Evolutionary conservation across 2,888 invertebrate genomes (phyloP).

Genomic region (Ophioninae sp.): DNA sequence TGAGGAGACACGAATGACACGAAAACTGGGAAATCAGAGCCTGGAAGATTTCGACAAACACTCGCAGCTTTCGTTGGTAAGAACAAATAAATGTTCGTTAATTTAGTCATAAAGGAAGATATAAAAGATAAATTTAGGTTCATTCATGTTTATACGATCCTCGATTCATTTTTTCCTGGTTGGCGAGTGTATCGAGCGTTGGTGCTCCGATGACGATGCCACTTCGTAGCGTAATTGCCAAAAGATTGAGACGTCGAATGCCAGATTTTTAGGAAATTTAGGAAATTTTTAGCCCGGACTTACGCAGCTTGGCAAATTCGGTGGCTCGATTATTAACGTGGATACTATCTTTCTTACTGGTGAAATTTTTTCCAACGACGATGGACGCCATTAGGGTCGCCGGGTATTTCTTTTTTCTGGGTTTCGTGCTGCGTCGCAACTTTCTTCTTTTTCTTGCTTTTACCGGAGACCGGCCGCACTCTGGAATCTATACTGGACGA

Average conservation of each 20-base stretch:
- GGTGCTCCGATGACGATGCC: slow-evolving; percentile 83
- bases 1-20: no score
- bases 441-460: slow-evolving; percentile 70
- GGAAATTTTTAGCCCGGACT: slow-evolving; percentile 80
- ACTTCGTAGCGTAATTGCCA: slow-evolving; percentile 81
- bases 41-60: no score
- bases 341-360: slow-evolving; percentile 71
- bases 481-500: slow-evolving; percentile 75
- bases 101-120: no score
- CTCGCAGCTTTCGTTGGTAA: no score
- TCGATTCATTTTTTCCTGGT: no score
- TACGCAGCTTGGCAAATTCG: slow-evolving; percentile 70
- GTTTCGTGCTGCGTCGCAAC: slow-evolving; percentile 67
- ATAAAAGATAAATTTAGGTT: no score
- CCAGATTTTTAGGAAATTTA: no score
- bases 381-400: slow-evolving; percentile 70
- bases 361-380: slow-evolving; percentile 72
- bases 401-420: slow-evolving; percentile 76
- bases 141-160: no score
- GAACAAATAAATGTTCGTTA: no score
- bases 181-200: slow-evolving; percentile 66
- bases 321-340: slow-evolving; percentile 71
- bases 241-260: slow-evolving; percentile 70
- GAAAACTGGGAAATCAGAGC: no score
- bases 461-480: slow-evolving; percentile 77